These are phyloP conservation scores for Stenichneumon culpator DNA, from an alignment of 2,888 invertebrate species.

Conservation along the genomic window DNA sequence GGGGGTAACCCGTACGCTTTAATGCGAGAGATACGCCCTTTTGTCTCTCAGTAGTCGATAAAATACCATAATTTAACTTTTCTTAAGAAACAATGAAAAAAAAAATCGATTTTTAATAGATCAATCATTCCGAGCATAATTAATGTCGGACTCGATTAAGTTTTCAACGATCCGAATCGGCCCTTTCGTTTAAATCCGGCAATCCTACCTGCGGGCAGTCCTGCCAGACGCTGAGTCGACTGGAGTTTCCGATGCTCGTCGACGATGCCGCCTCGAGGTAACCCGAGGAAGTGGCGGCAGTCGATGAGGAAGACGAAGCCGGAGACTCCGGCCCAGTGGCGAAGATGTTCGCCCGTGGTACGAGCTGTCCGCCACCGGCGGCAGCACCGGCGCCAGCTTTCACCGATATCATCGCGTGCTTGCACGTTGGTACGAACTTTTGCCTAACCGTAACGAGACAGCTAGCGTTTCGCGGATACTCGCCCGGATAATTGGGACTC, in stretches of 20 bases:
- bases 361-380: conserved; percentile 31
- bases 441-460: conserved; percentile 96
- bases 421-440: conserved; percentile 93
- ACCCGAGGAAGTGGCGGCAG: background rate
- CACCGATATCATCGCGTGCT: conserved; percentile 96
- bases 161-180: conserved; percentile 82
- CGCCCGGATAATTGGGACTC: conserved; percentile 96
- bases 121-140: too few species aligned
- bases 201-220: conserved; percentile 91
- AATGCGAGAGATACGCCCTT: too few species aligned
- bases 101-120: too few species aligned
- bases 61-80: too few species aligned
- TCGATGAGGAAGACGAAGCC: conserved; percentile 20
- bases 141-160: too few species aligned
- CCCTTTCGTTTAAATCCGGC: conserved; percentile 84
- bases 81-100: too few species aligned
- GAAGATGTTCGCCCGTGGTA: conserved; percentile 35
- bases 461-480: conserved; percentile 95
- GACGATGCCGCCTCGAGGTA: background rate
- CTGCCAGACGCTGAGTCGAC: conserved; percentile 90
- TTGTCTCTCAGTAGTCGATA: too few species aligned
- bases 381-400: conserved; percentile 75
- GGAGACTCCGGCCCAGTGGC: conserved; percentile 20
- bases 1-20: too few species aligned
- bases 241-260: conserved; percentile 38